These are phyloP conservation scores for Bryconaethiops microstoma DNA, from an alignment of 2,797 vertebrate species.

Conservation along the genomic window DNA sequence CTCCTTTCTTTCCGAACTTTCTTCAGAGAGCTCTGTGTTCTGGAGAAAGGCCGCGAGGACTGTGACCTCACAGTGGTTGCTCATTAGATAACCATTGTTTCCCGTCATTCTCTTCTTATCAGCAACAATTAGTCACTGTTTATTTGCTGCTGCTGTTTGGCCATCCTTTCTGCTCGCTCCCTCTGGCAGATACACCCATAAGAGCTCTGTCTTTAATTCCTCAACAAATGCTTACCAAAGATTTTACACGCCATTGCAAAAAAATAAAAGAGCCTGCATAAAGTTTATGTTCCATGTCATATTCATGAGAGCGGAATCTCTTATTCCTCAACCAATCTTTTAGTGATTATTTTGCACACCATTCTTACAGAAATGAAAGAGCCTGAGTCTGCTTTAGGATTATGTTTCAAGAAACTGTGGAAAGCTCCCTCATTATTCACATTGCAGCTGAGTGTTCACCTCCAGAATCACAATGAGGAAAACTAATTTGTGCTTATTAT, in stretches of 20 bases:
- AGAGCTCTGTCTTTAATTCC: conserved; percentile 26
- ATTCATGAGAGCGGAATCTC: not conserved
- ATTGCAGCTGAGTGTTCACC: not conserved
- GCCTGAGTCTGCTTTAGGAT: not conserved
- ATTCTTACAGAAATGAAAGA: not conserved
- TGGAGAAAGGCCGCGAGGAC: conserved; percentile 43
- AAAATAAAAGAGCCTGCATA: not conserved
- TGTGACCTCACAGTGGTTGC: conserved; percentile 56
- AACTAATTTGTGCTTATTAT: not conserved
- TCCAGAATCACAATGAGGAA: not conserved
- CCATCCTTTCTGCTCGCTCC: conserved; percentile 47
- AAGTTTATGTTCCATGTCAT: conserved; percentile 3
- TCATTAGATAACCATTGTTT: conserved; percentile 55
- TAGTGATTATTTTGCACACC: not conserved
- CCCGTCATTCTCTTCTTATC: conserved; percentile 60
- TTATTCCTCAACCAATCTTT: not conserved
- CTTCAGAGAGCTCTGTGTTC: conserved; percentile 39
- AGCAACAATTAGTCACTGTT: conserved; percentile 68
- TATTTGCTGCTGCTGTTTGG: conserved; percentile 51
- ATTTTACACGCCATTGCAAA: not conserved
- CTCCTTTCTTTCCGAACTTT: conserved; percentile 45
- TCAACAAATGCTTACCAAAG: conserved; percentile 6
- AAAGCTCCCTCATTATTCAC: not conserved
- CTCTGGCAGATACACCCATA: conserved; percentile 54
- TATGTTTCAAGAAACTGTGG: not conserved